phyloP scores from a whole-genome alignment of 2,113 vertebrate species.

The Lepidothrix coronata region DNA sequence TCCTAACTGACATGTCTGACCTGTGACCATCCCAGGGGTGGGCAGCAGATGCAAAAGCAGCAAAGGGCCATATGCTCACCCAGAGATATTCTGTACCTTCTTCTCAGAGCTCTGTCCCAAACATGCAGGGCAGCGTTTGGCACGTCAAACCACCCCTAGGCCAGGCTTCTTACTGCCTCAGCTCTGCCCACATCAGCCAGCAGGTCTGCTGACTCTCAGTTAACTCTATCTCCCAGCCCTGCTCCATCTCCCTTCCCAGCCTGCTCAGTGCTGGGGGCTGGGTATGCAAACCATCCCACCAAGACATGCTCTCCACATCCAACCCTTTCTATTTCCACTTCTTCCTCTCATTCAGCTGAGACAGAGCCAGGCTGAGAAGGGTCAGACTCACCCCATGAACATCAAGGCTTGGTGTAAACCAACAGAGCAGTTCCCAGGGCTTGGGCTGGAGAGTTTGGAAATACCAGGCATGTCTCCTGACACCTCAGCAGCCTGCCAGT shows the following conservation, averaged over 20 bases:
- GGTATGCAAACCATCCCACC: background rate
- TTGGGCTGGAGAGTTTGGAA: background rate
- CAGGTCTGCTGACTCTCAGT: background rate
- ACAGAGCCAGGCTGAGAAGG: background rate
- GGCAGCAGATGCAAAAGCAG: background rate
- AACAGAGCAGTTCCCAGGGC: background rate
- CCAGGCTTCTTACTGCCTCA: background rate
- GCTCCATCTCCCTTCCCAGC: background rate
- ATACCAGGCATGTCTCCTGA: background rate
- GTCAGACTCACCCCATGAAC: background rate
- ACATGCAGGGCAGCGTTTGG: background rate
- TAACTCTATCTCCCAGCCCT: background rate
- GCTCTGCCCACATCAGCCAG: background rate
- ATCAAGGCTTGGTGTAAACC: background rate
- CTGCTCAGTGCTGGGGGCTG: background rate
- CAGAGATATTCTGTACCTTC: background rate
- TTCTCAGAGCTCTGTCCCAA: background rate
- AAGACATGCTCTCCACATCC: background rate
- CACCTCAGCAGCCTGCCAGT: background rate
- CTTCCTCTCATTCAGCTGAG: background rate
- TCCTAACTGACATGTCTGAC: background rate
- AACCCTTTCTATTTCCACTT: background rate
- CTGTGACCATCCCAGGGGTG: background rate
- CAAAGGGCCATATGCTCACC: background rate
- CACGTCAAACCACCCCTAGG: background rate